Evolutionary conservation across 2,797 vertebrate genomes (phyloP), one percentile per base, ranked within the genome.

Genomic region (Pseudocheirus occidentalis): DNA sequence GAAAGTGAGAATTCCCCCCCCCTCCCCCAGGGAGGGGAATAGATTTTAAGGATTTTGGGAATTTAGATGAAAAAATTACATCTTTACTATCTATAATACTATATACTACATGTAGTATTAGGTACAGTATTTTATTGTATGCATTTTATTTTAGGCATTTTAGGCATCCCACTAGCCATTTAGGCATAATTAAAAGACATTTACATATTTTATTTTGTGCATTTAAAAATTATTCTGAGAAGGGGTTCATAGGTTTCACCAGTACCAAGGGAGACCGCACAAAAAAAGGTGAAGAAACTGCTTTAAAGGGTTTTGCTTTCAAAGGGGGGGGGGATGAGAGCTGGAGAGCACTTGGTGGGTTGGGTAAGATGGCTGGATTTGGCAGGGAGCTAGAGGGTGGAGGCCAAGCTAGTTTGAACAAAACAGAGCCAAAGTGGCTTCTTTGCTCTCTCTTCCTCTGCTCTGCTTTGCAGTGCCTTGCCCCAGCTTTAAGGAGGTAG

Each of bases 381-480:
- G 73, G 73, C 40, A 40, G 40, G 40, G 73, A 87, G 73, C 40
- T 87, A 50, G 40, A 50, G 73, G 73, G 40, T 87, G 73, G 73
- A 52, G 13, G 34, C 31, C 73, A 59, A 52, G 21, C 54, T n/a
- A 46, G 91, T 95, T 95, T 95, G 50, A 95, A 93, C 55, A 94
- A 91, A 94, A 90, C 34, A 56, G 56, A 73, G n/a, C 18, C 40
- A 27, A 27, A 93, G 24, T 59, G 54, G 46, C 90, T 91, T 94
- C 62, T 90, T 9, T n/a, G 92, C 52, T 94, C 28, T 57, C 13
- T 66, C 50, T 53, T 90, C 93, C 90, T 46, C 93, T 58, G 1
- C 92, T 93, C 89, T 52, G 87, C 66, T 91, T 40, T 0, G 57
- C 73, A 56, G 59, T 55, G 58, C 73, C 9, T 87, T 93, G 92